phyloP scores from a whole-genome alignment of 2,888 invertebrate species.

The Toxonevra muliebris region DNA sequence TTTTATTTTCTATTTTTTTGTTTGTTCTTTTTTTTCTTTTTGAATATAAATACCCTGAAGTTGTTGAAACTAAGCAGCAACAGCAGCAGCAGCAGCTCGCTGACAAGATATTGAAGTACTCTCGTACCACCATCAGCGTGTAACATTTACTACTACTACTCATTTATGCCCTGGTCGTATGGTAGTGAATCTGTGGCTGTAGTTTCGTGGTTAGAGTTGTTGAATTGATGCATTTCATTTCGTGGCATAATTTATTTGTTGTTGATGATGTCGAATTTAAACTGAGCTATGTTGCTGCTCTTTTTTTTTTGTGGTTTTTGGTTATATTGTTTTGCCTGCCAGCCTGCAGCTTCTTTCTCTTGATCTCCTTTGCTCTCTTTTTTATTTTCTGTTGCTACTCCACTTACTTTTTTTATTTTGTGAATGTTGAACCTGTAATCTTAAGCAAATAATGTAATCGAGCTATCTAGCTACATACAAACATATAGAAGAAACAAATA shows the following conservation, averaged over 20 bases:
- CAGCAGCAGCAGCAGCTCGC: background rate
- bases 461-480: conserved; percentile 2
- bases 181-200: background rate
- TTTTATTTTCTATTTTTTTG: background rate
- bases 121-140: background rate
- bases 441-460: conserved; percentile 27
- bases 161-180: too few relatives aligned
- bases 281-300: background rate
- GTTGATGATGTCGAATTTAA: conserved; percentile 29
- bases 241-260: conserved; percentile 30
- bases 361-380: background rate
- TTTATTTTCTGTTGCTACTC: too few relatives aligned
- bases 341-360: conserved; percentile 17
- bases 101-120: background rate
- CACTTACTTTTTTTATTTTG: background rate
- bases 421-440: conserved; percentile 15
- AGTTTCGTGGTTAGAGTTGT: background rate
- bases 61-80: background rate
- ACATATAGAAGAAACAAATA: background rate
- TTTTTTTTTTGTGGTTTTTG: conserved; percentile 1
- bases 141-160: background rate
- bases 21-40: background rate
- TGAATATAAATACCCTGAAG: background rate
- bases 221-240: conserved; percentile 21
- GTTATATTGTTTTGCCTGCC: conserved; percentile 20